Conservation (phyloP, 2,797 vertebrate genomes). For the Pipistrellus kuhlii region DNA sequence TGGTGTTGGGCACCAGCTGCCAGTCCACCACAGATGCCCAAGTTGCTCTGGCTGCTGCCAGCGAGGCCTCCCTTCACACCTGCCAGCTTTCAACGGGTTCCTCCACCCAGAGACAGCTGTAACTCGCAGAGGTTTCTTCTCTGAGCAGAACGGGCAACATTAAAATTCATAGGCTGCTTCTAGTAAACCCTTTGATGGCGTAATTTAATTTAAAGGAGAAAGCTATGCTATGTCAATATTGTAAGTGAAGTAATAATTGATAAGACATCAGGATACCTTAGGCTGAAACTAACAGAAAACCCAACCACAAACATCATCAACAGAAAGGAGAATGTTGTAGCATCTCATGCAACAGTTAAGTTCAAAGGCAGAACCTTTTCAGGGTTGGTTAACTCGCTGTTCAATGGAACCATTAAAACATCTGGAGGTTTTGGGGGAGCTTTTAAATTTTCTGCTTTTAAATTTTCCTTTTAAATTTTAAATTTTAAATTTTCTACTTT, state of each 20-base stretch:
- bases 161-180: background rate
- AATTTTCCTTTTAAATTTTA: no score
- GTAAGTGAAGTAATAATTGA: conserved; percentile 23
- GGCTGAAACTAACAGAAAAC: background rate
- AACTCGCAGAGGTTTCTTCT: background rate
- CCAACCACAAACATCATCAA: background rate
- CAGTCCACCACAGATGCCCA: background rate
- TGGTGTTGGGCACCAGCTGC: background rate
- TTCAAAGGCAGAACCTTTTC: background rate
- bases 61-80: background rate
- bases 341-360: background rate
- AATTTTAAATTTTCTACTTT: background rate
- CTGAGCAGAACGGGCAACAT: background rate
- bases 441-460: background rate
- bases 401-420: background rate
- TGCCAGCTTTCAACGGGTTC: background rate
- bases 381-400: background rate
- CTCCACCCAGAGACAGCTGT: background rate
- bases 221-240: conserved; percentile 5
- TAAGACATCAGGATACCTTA: conserved; percentile 1
- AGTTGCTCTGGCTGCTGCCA: background rate
- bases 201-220: background rate
- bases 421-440: background rate
- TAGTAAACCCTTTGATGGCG: background rate
- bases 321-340: background rate